Percentiles rank a stretch among this genome's conserved stretches.
Evolutionary conservation across 2,113 vertebrate species (phyloP).

Genomic region (Oncorhynchus kisutch): DNA sequence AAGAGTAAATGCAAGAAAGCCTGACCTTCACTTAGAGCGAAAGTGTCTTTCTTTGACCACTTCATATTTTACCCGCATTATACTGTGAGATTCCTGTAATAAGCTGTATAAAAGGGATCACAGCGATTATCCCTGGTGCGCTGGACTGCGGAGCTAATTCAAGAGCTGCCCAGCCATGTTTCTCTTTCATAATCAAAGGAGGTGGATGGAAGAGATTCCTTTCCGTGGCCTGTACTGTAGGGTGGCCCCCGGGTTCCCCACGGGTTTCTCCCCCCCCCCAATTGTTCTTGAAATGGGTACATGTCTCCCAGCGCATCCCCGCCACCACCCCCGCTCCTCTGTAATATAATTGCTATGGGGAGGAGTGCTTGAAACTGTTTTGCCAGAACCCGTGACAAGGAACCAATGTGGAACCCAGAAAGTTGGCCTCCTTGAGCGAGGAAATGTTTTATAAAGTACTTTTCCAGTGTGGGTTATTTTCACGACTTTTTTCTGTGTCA

Average conservation of each 20-base stretch:
- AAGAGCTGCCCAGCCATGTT: constrained; percentile 56
- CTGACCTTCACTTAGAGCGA: constrained; percentile 57
- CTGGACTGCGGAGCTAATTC: constrained; percentile 58
- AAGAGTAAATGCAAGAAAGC: constrained; percentile 30
- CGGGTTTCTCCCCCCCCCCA: constrained; percentile 20
- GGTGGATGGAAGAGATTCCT: constrained; percentile 67
- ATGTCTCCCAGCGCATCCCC: constrained; percentile 46
- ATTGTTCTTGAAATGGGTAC: constrained; percentile 60
- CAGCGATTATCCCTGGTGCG: constrained; percentile 70
- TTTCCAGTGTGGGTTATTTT: neutral
- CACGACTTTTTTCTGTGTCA: neutral
- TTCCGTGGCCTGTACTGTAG: constrained; percentile 64
- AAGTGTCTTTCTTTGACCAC: constrained; percentile 44
- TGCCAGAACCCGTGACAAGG: constrained; percentile 28
- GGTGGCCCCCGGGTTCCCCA: constrained; percentile 65
- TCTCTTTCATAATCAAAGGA: constrained; percentile 74
- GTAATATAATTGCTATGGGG: neutral
- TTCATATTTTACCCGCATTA: constrained; percentile 60
- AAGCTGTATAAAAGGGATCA: constrained; percentile 74
- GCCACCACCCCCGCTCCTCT: constrained; percentile 24
- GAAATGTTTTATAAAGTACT: neutral
- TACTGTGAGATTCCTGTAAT: constrained; percentile 69
- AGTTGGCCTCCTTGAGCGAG: constrained; percentile 39
- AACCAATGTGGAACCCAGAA: constrained; percentile 36
- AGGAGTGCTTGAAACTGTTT: constrained; percentile 49